phyloP scores from a whole-genome alignment of 2,888 invertebrate species.

The Actias luna region DNA sequence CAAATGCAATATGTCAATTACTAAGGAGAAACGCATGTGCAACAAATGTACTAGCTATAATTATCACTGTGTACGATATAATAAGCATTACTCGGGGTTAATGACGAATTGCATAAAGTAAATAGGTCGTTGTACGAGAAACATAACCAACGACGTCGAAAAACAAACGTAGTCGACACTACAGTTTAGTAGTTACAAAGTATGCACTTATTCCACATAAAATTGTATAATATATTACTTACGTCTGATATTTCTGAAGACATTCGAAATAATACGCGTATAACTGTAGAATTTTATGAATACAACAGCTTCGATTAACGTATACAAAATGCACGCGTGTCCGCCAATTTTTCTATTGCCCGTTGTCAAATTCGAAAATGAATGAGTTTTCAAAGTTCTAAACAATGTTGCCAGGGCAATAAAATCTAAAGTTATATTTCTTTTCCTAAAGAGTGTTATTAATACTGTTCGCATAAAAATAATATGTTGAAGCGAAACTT shows the following conservation, averaged over 20 bases:
- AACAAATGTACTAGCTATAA: background rate
- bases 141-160: background rate
- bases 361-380: background rate
- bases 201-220: background rate
- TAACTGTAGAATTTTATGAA: background rate
- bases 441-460: too few species aligned
- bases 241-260: background rate
- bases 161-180: background rate
- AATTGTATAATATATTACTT: background rate
- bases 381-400: too few species aligned
- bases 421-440: background rate
- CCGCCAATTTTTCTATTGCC: conserved; percentile 2
- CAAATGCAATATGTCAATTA: background rate
- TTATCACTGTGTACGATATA: background rate
- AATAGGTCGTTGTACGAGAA: background rate
- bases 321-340: background rate
- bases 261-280: background rate
- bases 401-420: background rate
- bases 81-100: background rate
- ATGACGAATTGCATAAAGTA: background rate
- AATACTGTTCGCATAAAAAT: too few species aligned
- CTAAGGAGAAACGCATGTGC: background rate
- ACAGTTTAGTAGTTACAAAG: background rate
- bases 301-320: background rate
- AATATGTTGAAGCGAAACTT: too few species aligned